These are phyloP conservation scores for Alethe castanea DNA, from an alignment of 2,113 vertebrate genomes.

Conservation along the genomic window DNA sequence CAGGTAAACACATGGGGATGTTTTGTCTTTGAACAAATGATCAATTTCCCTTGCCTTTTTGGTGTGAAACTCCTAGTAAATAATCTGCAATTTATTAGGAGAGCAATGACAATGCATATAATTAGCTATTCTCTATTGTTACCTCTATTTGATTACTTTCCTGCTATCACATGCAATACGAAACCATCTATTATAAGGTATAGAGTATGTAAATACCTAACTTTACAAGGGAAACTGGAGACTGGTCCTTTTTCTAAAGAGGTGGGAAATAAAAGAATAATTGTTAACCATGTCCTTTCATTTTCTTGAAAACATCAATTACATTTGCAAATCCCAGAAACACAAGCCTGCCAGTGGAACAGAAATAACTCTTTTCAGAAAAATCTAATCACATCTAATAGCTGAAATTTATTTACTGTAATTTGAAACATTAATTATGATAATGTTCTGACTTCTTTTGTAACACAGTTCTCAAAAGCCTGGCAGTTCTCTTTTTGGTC, in stretches of 20 bases:
- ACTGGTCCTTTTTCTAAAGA: constrained; percentile 56
- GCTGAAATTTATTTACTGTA: constrained; percentile 66
- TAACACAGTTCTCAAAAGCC: not conserved
- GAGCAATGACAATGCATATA: constrained; percentile 15
- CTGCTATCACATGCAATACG: constrained; percentile 47
- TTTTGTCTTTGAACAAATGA: not conserved
- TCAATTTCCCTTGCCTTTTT: not conserved
- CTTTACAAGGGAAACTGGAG: constrained; percentile 49
- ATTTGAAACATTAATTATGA: constrained; percentile 69
- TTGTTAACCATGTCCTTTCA: constrained; percentile 71
- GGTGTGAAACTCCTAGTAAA: constrained; percentile 15
- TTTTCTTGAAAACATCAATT: constrained; percentile 72
- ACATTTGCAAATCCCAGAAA: constrained; percentile 65
- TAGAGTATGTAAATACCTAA: constrained; percentile 67
- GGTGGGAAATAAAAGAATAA: constrained; percentile 68
- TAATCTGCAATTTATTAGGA: constrained; percentile 41
- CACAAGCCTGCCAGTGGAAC: constrained; percentile 48
- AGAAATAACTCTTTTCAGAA: constrained; percentile 72
- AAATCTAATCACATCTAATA: constrained; percentile 65
- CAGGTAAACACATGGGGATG: not conserved
- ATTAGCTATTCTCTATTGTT: constrained; percentile 61
- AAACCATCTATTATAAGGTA: constrained; percentile 66
- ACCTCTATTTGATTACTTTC: constrained; percentile 46
- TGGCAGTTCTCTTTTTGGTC: constrained; percentile 10
- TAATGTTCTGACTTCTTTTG: constrained; percentile 56